A percentile compares a stretch with the other conserved stretches of the same genome.
Evolutionary conservation across 2,888 invertebrate species (phyloP).

Genomic region (Leucania comma): DNA sequence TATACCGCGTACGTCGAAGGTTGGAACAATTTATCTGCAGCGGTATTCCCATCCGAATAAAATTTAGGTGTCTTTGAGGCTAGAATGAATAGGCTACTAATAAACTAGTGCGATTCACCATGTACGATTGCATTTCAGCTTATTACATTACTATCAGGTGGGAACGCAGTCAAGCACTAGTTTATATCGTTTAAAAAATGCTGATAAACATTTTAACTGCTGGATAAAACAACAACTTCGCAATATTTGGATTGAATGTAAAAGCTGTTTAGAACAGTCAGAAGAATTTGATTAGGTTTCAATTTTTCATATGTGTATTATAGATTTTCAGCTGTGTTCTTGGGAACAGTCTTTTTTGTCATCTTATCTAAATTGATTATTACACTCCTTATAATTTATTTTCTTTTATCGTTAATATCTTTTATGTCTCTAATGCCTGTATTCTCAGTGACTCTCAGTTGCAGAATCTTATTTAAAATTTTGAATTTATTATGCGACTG

Average conservation of each 20-base stretch:
- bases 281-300: neutral
- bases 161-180: no score
- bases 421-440: constrained; percentile 30
- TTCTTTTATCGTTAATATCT: neutral
- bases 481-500: neutral
- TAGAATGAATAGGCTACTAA: no score
- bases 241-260: constrained; percentile 6
- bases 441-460: constrained; percentile 1
- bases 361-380: constrained; percentile 16
- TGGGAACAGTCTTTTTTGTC: constrained; percentile 19
- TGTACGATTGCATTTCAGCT: no score
- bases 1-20: no score
- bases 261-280: constrained; percentile 28
- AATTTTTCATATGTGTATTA: no score
- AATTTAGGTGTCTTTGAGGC: no score
- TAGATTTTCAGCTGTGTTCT: neutral
- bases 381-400: neutral
- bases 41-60: no score
- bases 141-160: no score
- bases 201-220: constrained; percentile 31
- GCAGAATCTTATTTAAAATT: neutral
- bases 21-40: no score
- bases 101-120: no score
- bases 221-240: constrained; percentile 5
- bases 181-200: no score